Base-by-base conservation (phyloP, 37 sponge, comb jelly and placozoan species). In the Tethya wilhelma region DNA sequence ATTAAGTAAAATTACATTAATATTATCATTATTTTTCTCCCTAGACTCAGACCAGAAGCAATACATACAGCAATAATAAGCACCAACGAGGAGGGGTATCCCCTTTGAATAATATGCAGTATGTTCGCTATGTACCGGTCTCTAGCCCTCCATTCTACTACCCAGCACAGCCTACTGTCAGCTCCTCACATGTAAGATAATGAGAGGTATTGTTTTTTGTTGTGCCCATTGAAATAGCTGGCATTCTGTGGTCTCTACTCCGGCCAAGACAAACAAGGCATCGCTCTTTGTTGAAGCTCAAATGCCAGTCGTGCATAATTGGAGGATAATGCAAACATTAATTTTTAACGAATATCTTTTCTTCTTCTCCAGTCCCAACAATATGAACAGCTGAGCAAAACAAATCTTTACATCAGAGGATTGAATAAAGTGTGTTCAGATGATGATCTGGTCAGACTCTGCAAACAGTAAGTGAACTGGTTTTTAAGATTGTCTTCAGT, bases 381-480 rank as follows among this genome's bases (percentile, higher is more conserved):
- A 8, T 17, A 17, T 28, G 59, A 74, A n/a, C 39, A 74, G 40
- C 44, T 76, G 32, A 96, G 97, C 79, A 71, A 66, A 5, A 96
- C 99, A 19, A 98, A 98, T 67, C 84, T 98, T 28, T 98, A 96
- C 69, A 98, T 98, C 43, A 73, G 95, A 0, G 99, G 96, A 22
- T 82, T 98, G 0, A 75, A 90, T 44, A 81, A 80, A 20, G 46
- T 73, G 33, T 97, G 93, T 39, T 87, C 86, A 26, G 99, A 98
- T 81, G 86, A 89, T 19, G 99, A 98, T 46, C 76, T 98, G 1
- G 70, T 82, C 23, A 67, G 87, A 7, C 75, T 98, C 73, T 98
- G 99, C 55, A 53, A 73, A 45, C 59, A 85, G 97, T 97, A 44
- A 81, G 87, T 82, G 77, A 60, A 37, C 28, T 2, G 45, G 29